Base-by-base conservation (phyloP, 2,888 invertebrate species). In the Cataglyphis altisquamis region DNA sequence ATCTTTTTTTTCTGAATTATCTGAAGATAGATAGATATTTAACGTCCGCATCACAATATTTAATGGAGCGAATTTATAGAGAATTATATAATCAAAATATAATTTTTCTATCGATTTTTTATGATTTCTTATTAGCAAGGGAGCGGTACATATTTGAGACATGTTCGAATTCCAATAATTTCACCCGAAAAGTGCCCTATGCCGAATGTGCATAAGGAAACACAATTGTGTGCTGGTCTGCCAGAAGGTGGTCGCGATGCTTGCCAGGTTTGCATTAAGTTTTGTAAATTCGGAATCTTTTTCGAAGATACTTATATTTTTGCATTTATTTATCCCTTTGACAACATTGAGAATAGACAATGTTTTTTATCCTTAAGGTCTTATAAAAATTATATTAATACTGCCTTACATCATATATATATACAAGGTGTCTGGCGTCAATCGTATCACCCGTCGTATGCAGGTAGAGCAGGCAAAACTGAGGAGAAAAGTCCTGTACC, bases 201-300 rank as follows among this genome's bases (percentile, higher is more conserved):
- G 55, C 1, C 15, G 9, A 82, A 66, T n/a, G 81, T 87, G 1
- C 78, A 90, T 15, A 29, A 60, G 9, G 8, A 63, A 4, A n/a
- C 84, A 48, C 91, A 93, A 63, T 48, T 93, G 36, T 93, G 93
- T 57, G 93, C 93, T 25, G 93, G 93, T 4, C 57, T 82, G 41
- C 32, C 67, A 29, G 88, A 92, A 78, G 92, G 93, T 21, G 92
- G 92, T 9, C 77, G 86, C 9, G 93, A 93, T 85, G 84, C 93
- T 63, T 94, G 94, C 64, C 92, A 93, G 89, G 93, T 94, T 87
- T 45, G 84, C 70, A 39, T 15, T 21, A 21, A 73, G 18, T 45
- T 78, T 21, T 45, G 5, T 57, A 55, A 4, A 29, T 52, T 18
- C 15, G 3, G 3, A 55, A 3, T n/a, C 8, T 64, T 75, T 1